Percentiles rank a stretch among this genome's conserved stretches.
Evolutionary conservation across 2,888 invertebrate species (phyloP).

Genomic region (Bellardia pandia): DNA sequence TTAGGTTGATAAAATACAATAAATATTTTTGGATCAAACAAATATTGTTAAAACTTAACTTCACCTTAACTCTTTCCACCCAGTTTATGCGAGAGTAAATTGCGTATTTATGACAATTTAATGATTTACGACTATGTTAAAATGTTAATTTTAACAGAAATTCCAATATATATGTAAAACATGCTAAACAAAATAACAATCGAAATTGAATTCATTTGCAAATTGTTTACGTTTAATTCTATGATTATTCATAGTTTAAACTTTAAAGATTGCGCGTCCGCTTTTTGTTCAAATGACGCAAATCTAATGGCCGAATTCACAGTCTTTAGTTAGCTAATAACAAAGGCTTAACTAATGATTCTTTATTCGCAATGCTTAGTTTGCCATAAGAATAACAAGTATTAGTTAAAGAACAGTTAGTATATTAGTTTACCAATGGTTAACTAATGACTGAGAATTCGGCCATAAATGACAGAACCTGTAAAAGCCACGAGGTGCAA

Average conservation of each 20-base stretch:
- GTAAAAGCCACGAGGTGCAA: background rate
- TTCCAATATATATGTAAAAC: background rate
- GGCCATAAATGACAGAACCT: background rate
- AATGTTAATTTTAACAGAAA: background rate
- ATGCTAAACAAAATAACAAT: slow-evolving; percentile 1
- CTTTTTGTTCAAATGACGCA: no score
- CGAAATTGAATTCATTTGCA: slow-evolving; percentile 14
- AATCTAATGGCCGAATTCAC: no score
- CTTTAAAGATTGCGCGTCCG: background rate
- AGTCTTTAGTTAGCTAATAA: no score
- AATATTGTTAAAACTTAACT: no score
- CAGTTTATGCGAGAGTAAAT: background rate
- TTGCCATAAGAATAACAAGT: no score
- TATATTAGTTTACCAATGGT: no score
- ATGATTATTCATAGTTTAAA: background rate
- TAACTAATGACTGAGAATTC: no score
- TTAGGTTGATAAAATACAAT: no score
- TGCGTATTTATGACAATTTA: background rate
- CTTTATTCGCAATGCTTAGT: no score
- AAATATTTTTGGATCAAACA: no score
- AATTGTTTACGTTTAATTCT: background rate
- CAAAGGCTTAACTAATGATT: no score
- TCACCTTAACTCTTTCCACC: background rate
- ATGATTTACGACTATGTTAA: background rate
- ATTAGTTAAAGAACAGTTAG: no score